A percentile compares a stretch with the other conserved stretches of the same genome.
These are phyloP conservation scores for Oscheius myriophilus DNA, from an alignment of 2,888 invertebrate genomes.

Conservation along the genomic window DNA sequence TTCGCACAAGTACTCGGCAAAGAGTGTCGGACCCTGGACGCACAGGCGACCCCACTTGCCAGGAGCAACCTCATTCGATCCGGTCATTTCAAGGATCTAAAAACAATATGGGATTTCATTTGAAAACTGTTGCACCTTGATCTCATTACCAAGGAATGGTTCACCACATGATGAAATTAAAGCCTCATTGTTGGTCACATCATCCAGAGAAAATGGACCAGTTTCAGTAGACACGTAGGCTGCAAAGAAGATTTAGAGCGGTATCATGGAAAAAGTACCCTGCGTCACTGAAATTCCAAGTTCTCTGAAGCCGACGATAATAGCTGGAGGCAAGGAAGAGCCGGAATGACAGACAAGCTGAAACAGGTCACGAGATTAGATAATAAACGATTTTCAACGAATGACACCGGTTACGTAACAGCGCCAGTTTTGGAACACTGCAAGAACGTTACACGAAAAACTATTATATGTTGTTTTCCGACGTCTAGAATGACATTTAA, in stretches of 20 bases:
- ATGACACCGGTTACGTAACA: too few relatives aligned
- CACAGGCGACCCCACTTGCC: slow-evolving; percentile 19
- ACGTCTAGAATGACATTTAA: background rate
- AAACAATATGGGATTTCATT: background rate
- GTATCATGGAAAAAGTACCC: slow-evolving; percentile 30
- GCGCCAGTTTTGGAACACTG: too few relatives aligned
- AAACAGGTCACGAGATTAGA: background rate
- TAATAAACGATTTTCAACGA: background rate
- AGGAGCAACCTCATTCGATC: slow-evolving; percentile 9
- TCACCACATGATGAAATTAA: slow-evolving; percentile 33
- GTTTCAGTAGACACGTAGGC: slow-evolving; percentile 41
- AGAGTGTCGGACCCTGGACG: slow-evolving; percentile 28
- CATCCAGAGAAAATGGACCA: slow-evolving; percentile 39
- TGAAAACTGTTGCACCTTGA: slow-evolving; percentile 32
- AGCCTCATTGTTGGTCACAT: slow-evolving; percentile 17
- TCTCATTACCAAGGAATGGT: slow-evolving; percentile 33
- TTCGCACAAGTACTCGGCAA: slow-evolving; percentile 27
- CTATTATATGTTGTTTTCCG: too few relatives aligned
- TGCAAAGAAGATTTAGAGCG: slow-evolving; percentile 8
- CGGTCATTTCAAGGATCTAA: slow-evolving; percentile 5
- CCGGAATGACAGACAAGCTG: slow-evolving; percentile 45
- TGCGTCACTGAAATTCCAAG: slow-evolving; percentile 38
- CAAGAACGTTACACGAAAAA: too few relatives aligned
- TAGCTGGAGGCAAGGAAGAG: slow-evolving; percentile 24
- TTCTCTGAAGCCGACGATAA: slow-evolving; percentile 30